Conservation (phyloP, 2,888 invertebrate genomes). For the Euplexia lucipara region DNA sequence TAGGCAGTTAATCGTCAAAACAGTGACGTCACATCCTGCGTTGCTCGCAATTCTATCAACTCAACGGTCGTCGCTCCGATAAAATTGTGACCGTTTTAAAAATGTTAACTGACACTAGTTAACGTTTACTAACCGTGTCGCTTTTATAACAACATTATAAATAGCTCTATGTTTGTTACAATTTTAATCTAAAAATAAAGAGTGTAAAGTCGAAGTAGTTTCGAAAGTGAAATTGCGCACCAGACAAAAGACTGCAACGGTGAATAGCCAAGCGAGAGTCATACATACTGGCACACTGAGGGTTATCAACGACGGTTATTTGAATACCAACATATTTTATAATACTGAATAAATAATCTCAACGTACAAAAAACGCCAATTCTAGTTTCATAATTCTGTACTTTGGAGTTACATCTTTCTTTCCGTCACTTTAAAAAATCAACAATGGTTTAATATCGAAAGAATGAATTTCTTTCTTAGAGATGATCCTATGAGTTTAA, state of each 20-base stretch:
- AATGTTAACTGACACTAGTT: constrained; percentile 56
- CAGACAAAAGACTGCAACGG: constrained; percentile 39
- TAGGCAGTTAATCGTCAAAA: constrained; percentile 54
- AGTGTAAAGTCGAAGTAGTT: constrained; percentile 49
- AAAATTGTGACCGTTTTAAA: constrained; percentile 57
- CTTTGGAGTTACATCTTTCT: no score
- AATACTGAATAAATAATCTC: constrained; percentile 11
- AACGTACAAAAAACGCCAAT: neutral
- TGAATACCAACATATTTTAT: constrained; percentile 4
- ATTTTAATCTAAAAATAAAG: constrained; percentile 38
- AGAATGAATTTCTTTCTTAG: no score
- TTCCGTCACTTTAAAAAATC: no score
- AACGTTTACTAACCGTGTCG: constrained; percentile 41
- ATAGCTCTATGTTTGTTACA: constrained; percentile 26
- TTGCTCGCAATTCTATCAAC: constrained; percentile 55
- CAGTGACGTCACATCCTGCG: constrained; percentile 66
- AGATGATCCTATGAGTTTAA: neutral
- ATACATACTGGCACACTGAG: neutral
- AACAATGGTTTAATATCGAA: no score
- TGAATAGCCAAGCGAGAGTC: constrained; percentile 30
- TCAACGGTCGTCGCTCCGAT: constrained; percentile 59
- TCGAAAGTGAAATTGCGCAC: constrained; percentile 59
- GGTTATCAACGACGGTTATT: constrained; percentile 2
- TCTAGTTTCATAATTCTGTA: neutral
- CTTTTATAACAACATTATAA: constrained; percentile 42